Evolutionary conservation across 2,888 invertebrate species (phyloP).

Genomic region (Dexiosoma caninum): DNA sequence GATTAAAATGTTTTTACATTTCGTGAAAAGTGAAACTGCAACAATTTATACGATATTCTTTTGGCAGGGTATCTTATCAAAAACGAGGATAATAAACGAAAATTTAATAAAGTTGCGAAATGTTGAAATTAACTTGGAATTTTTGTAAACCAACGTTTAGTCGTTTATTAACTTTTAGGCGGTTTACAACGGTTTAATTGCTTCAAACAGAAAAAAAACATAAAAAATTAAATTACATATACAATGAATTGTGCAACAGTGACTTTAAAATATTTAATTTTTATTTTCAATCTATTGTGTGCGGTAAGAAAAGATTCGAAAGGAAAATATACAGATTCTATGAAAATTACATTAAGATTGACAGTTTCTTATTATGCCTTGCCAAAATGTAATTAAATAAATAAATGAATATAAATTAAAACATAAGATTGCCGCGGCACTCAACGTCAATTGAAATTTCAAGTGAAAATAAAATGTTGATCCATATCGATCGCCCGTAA

Average conservation of each 20-base stretch:
- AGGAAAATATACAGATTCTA: no score
- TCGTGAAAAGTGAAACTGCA: neutral
- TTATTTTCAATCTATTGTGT: constrained; percentile 69
- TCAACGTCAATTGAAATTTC: no score
- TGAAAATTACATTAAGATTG: no score
- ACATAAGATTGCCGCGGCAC: no score
- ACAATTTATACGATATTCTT: neutral
- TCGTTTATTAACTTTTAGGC: neutral
- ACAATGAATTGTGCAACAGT: constrained; percentile 70
- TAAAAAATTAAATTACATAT: neutral
- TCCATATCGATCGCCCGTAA: no score
- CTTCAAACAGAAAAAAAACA: neutral
- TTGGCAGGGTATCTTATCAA: constrained; percentile 41
- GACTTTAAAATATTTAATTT: constrained; percentile 68
- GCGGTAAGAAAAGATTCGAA: constrained; percentile 67
- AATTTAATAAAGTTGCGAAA: constrained; percentile 6
- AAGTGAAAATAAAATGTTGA: no score
- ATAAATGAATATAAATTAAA: no score
- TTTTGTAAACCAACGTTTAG: constrained; percentile 25
- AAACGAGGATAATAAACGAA: neutral
- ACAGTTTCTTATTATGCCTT: no score
- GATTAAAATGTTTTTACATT: no score
- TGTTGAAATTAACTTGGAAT: neutral
- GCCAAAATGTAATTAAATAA: no score
- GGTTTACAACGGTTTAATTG: neutral